Base-by-base conservation (phyloP, 1,140 invertebrate genomes). In the Sarcophaga peregrina region DNA sequence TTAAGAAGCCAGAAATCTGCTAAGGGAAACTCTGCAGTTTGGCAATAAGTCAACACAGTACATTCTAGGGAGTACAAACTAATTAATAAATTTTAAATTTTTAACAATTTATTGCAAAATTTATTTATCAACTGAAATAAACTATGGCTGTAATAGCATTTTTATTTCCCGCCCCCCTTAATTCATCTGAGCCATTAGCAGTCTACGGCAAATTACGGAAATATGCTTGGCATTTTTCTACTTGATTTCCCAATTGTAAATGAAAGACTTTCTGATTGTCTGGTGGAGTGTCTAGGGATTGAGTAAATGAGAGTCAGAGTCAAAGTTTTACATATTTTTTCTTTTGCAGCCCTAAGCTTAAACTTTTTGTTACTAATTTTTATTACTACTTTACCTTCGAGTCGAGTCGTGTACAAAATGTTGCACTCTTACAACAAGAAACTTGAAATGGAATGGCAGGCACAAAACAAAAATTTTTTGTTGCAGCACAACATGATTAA, bases 171-270 rank as follows among this genome's bases (percentile, higher is more conserved):
- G 1, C 1, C 1, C 25, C 1, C 25, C 25, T 37, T 37, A 37
- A 37, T 37, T 37, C 25, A 1, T 37, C 25, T 37, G 25, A 37
- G 1, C 4, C 25, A 2, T 2, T 37, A 37, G 25, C n/a, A n/a
- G n/a, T n/a, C n/a, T n/a, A 37, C 1, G 1, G 25, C 4, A 52
- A 52, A 13, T 13, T 10, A 52, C 58, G 6, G n/a, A 68, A 68
- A 68, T 68, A 68, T 68, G 62, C 17, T 68, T 13, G 5, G 3
- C 17, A 20, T 20, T 68, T 78, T 78, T 52, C 75, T 50, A 25
- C 17, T 50, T 78, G 75, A 78, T 78, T 78, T 78, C 75, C 75
- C 75, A 78, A 78, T 78, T 78, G 75, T 52, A 50, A 78, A 78
- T 50, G 75, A 20, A 20, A 25, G 62, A 8, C 62, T 20, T 9